Percentiles rank a stretch among this genome's conserved stretches.
Conservation (phyloP, 2,113 vertebrate species). For the Antechinus flavipes region DNA sequence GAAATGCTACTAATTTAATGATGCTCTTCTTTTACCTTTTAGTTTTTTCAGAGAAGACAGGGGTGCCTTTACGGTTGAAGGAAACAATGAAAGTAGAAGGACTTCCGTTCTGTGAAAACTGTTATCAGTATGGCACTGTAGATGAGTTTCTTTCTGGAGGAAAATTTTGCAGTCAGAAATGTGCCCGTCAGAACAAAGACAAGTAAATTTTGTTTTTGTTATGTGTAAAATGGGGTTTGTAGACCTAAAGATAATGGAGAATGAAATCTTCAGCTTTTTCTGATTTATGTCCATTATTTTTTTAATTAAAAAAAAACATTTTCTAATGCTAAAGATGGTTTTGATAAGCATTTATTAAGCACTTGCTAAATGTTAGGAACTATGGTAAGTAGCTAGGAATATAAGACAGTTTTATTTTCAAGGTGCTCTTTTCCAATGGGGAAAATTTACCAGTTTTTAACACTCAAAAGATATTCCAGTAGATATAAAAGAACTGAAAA, state of each 20-base stretch:
- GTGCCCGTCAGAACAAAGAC: constrained; percentile 87
- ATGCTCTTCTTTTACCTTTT: constrained; percentile 66
- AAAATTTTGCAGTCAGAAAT: constrained; percentile 89
- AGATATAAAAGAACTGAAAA: background rate
- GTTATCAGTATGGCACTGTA: constrained; percentile 86
- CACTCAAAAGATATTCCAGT: background rate
- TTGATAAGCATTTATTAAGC: background rate
- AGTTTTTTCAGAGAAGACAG: constrained; percentile 88
- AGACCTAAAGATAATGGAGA: background rate
- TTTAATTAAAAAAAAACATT: background rate
- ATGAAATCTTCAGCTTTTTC: background rate
- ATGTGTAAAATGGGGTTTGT: constrained; percentile 23
- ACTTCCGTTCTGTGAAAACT: constrained; percentile 89
- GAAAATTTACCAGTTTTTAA: background rate
- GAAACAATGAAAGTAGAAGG: constrained; percentile 85
- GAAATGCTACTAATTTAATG: constrained; percentile 34
- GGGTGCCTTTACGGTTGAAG: constrained; percentile 84
- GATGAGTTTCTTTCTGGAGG: constrained; percentile 88
- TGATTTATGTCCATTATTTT: background rate
- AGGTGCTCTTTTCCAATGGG: background rate
- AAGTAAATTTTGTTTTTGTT: constrained; percentile 84
- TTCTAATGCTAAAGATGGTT: background rate
- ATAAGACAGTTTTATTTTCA: background rate
- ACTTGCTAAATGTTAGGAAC: background rate
- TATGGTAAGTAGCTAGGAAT: background rate